These are phyloP conservation scores for Sebastes paucispinis DNA, from an alignment of 2,797 vertebrate species.

Conservation along the genomic window DNA sequence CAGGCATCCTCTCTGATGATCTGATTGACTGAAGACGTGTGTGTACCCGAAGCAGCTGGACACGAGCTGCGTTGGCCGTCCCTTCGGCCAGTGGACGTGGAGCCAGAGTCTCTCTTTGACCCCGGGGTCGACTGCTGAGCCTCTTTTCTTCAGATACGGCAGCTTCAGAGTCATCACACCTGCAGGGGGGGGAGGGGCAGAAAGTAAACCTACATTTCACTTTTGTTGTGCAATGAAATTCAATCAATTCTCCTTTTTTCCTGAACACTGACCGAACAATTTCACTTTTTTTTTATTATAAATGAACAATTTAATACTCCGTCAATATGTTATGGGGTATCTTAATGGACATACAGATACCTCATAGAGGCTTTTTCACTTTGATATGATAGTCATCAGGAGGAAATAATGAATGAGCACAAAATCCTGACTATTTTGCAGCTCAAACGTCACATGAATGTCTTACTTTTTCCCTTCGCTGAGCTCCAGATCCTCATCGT, in stretches of 20 bases:
- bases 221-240: too few relatives aligned
- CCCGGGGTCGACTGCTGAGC: conserved; percentile 83
- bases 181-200: conserved; percentile 39
- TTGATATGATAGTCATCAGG: too few relatives aligned
- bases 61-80: conserved; percentile 83
- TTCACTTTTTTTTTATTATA: neutral
- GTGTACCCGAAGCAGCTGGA: conserved; percentile 93
- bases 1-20: neutral
- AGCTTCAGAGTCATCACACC: conserved; percentile 90
- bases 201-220: too few relatives aligned
- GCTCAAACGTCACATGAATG: neutral
- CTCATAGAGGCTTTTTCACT: neutral
- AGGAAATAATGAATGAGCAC: neutral
- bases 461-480: conserved; percentile 88
- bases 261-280: too few relatives aligned
- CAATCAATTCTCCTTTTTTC: too few relatives aligned
- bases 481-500: conserved; percentile 94
- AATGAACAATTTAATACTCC: neutral
- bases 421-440: neutral
- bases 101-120: conserved; percentile 95
- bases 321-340: too few relatives aligned
- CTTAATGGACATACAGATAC: neutral
- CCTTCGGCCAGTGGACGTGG: conserved; percentile 89
- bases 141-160: conserved; percentile 91
- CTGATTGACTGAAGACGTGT: neutral